These are phyloP conservation scores for Neuroterus valhalla DNA, from an alignment of 1,140 invertebrate genomes.

Conservation along the genomic window DNA sequence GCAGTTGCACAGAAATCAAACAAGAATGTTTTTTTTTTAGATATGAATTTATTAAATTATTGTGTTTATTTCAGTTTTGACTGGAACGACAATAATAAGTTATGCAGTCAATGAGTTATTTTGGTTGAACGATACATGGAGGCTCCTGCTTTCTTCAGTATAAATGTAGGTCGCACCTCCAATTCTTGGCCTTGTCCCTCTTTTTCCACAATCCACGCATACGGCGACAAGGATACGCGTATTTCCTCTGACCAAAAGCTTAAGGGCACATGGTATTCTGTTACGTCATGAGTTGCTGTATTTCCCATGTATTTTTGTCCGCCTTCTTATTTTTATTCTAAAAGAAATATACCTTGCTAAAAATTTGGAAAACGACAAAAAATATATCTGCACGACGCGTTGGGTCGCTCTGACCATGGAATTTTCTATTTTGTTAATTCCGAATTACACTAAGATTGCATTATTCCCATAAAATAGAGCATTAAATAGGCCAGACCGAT, in stretches of 20 bases:
- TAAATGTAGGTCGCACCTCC: slow-evolving; percentile 50
- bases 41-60: not conserved
- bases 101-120: slow-evolving; percentile 23
- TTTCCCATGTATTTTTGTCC: no score
- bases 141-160: slow-evolving; percentile 17
- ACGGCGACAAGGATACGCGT: not conserved
- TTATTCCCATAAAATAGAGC: no score
- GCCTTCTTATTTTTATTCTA: no score
- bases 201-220: no score
- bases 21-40: not conserved
- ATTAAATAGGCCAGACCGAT: no score
- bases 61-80: slow-evolving; percentile 14
- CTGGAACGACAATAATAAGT: slow-evolving; percentile 23
- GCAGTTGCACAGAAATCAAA: not conserved
- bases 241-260: slow-evolving; percentile 8
- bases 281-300: no score
- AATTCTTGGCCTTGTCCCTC: slow-evolving; percentile 58
- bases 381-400: no score
- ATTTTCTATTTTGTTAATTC: no score
- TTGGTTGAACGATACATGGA: slow-evolving; percentile 8
- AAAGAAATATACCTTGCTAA: no score
- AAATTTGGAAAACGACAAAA: no score
- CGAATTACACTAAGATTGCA: no score
- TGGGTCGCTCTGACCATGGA: no score
- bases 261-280: not conserved